These are phyloP conservation scores for Argentina silus DNA, from an alignment of 2,797 vertebrate genomes.

Conservation along the genomic window DNA sequence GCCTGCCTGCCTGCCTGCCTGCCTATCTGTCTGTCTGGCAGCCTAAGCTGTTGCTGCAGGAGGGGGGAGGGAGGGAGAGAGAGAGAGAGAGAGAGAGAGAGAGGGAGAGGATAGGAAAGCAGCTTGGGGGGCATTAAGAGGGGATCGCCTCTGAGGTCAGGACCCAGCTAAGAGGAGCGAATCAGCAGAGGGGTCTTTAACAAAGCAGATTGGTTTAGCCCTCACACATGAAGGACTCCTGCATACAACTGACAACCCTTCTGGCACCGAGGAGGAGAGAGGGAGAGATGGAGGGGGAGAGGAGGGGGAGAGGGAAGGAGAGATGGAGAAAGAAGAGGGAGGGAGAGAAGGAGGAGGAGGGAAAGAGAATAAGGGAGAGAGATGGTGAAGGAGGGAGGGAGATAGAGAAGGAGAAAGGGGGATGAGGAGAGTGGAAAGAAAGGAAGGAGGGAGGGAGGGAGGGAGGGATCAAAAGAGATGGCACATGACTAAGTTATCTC, in stretches of 20 bases:
- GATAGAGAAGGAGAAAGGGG: too few relatives aligned
- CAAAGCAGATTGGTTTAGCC: constrained; percentile 15
- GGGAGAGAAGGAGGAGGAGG: too few relatives aligned
- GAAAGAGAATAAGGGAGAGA: too few relatives aligned
- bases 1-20: too few relatives aligned
- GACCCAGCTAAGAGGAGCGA: constrained; percentile 23
- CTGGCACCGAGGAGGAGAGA: background rate
- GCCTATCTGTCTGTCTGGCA: too few relatives aligned
- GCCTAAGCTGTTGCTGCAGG: too few relatives aligned
- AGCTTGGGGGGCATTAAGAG: constrained; percentile 23
- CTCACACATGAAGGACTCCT: background rate
- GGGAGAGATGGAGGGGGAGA: background rate
- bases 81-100: background rate
- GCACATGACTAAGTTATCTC: constrained; percentile 3
- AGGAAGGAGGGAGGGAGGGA: too few relatives aligned
- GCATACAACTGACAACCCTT: background rate
- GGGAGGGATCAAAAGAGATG: too few relatives aligned
- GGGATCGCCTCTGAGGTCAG: constrained; percentile 23
- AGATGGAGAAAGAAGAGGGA: background rate
- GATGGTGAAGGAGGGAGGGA: too few relatives aligned
- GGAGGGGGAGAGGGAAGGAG: background rate
- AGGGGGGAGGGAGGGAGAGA: background rate
- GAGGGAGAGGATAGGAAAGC: constrained; percentile 19
- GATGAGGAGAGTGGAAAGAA: too few relatives aligned
- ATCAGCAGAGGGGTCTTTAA: constrained; percentile 19